Base-by-base conservation (phyloP, 2,888 invertebrate species). In the Unio delphinus region DNA sequence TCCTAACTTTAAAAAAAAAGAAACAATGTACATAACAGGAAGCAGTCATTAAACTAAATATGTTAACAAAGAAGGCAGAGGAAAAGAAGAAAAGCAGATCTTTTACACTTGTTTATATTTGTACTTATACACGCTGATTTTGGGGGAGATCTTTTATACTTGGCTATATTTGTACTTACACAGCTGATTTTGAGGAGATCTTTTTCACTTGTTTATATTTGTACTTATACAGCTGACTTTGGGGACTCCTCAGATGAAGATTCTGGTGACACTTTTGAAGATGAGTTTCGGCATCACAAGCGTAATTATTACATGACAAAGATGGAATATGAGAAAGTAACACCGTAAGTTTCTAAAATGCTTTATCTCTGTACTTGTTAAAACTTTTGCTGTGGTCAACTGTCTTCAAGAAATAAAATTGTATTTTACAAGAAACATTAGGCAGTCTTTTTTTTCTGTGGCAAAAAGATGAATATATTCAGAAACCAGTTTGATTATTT, bases 221-320 rank as follows among this genome's bases (percentile, higher is more conserved):
- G 45, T 45, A 45, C 3, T 45, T 45, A 3, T 45, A 15, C 15
- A 45, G 45, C 45, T 45, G 45, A 45, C 20, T 58, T 61, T 20
- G 73, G 65, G n/a, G 28, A 34, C 28, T 58, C 66, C 28, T 73
- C 73, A 28, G 75, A 78, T 26, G 76, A 75, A 15, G 75, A 76
- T 28, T 72, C 66, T 54, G 65, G 87, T 11, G 88, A 90, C 62
- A 85, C 89, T 57, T 87, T 91, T 74, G 85, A 89, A 45, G 87
- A 93, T 80, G 96, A 96, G 90, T 98, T 97, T 89, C 90, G 92
- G 69, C 92, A 94, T 75, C 95, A 95, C 88, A 98, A 98, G 89
- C 93, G 93, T 76, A 94, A 96, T 87, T 99, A 98, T 91, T 99
- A 99, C 88, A 94, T 94, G 91, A 95, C 94, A 79, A 98, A 98